These are phyloP conservation scores for Enteromius afrohamiltoni DNA, from an alignment of 2,797 vertebrate species.

Conservation along the genomic window DNA sequence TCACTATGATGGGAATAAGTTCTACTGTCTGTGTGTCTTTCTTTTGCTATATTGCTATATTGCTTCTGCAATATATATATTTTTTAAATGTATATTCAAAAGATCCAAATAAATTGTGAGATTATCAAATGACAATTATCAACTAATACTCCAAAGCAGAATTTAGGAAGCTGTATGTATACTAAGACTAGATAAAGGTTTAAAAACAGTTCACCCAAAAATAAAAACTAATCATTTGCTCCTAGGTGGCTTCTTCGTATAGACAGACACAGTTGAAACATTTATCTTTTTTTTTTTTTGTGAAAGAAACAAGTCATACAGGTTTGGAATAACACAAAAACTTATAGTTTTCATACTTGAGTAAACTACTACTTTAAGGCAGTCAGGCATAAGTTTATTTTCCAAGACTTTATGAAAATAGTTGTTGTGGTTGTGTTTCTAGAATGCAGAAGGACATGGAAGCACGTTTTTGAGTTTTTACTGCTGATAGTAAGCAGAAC, in stretches of 20 bases:
- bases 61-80: not conserved
- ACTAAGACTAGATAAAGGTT: not conserved
- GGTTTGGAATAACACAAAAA: not conserved
- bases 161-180: not conserved
- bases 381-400: not conserved
- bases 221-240: not conserved
- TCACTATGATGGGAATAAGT: not conserved
- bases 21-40: not conserved
- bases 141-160: not conserved
- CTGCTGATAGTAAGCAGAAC: slow-evolving; percentile 47
- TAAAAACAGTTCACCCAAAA: not conserved
- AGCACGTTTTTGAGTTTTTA: slow-evolving; percentile 42
- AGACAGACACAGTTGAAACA: not conserved
- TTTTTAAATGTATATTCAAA: not conserved
- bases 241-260: not conserved
- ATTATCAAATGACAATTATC: not conserved
- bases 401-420: not conserved
- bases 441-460: slow-evolving; percentile 23
- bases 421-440: slow-evolving; percentile 17
- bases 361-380: not conserved
- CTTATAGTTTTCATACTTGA: not conserved
- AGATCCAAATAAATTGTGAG: not conserved
- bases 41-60: too few relatives aligned
- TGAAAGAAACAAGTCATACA: not conserved
- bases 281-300: slow-evolving; percentile 6